These are phyloP conservation scores for Laupala kohalensis DNA, from an alignment of 1,140 invertebrate genomes.

Conservation along the genomic window DNA sequence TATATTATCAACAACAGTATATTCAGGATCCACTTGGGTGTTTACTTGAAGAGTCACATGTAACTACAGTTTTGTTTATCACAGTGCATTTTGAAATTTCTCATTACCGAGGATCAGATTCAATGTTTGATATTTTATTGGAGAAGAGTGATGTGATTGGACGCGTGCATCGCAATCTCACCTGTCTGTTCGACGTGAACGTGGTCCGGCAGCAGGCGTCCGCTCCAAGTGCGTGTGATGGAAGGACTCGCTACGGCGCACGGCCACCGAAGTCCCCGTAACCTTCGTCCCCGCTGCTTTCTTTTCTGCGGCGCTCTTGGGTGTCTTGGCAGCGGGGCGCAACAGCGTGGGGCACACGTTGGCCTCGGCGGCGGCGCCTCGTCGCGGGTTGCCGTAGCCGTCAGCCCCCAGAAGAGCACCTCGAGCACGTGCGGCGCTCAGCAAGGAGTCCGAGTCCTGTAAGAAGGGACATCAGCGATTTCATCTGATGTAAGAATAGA, in stretches of 20 bases:
- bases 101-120: too few species aligned
- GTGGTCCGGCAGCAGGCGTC: conserved; percentile 47
- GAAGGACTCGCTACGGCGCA: conserved; percentile 33
- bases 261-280: conserved; percentile 42
- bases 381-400: conserved; percentile 22
- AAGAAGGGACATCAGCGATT: background rate
- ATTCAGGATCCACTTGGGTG: too few species aligned
- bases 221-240: conserved; percentile 34
- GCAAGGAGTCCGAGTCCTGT: conserved; percentile 50
- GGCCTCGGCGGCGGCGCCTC: background rate
- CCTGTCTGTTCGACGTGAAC: conserved; percentile 10
- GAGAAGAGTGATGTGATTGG: too few species aligned
- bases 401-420: conserved; percentile 32
- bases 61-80: too few species aligned
- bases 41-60: too few species aligned
- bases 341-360: background rate
- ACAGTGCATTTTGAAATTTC: too few species aligned
- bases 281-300: conserved; percentile 14
- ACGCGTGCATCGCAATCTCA: too few species aligned
- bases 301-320: background rate
- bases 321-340: too few species aligned
- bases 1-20: too few species aligned
- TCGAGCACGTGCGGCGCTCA: conserved; percentile 43
- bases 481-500: too few species aligned
- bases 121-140: too few species aligned